Conservation (phyloP, 1,140 invertebrate genomes). For the Apis mellifera region DNA sequence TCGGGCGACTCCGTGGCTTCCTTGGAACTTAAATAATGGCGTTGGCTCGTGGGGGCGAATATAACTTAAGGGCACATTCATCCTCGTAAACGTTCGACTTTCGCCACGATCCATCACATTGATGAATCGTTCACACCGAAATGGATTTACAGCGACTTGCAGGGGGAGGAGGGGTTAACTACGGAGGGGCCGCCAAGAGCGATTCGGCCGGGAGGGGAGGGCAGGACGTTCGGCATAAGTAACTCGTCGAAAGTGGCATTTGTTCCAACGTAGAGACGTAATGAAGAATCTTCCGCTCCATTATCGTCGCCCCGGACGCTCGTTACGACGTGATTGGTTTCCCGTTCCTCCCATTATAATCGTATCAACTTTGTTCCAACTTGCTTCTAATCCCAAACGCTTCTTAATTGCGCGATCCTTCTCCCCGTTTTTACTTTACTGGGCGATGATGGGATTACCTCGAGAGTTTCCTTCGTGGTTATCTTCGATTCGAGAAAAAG, state of each 20-base stretch:
- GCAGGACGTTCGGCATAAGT: constrained; percentile 30
- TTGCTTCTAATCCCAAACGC: neutral
- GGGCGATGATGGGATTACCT: no score
- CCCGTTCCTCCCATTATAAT: neutral
- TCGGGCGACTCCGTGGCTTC: constrained; percentile 8
- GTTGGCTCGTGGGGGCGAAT: constrained; percentile 44
- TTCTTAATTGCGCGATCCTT: neutral
- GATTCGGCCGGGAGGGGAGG: neutral
- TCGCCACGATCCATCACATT: constrained; percentile 64
- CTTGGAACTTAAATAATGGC: constrained; percentile 51
- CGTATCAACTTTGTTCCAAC: neutral
- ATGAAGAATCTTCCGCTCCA: constrained; percentile 17
- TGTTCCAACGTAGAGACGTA: constrained; percentile 33
- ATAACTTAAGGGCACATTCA: constrained; percentile 58
- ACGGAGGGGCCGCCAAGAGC: constrained; percentile 35
- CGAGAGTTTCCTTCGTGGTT: no score
- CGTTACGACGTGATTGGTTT: constrained; percentile 23
- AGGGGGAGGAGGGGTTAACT: constrained; percentile 26
- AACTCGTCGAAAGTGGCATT: constrained; percentile 26
- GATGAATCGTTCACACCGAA: constrained; percentile 60
- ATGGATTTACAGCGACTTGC: constrained; percentile 38
- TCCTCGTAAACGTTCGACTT: constrained; percentile 58
- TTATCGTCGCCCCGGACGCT: neutral
- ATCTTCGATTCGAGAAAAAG: no score
- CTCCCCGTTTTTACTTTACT: no score